Evolutionary conservation across 2,888 invertebrate species (phyloP).

Genomic region (Labia minor): DNA sequence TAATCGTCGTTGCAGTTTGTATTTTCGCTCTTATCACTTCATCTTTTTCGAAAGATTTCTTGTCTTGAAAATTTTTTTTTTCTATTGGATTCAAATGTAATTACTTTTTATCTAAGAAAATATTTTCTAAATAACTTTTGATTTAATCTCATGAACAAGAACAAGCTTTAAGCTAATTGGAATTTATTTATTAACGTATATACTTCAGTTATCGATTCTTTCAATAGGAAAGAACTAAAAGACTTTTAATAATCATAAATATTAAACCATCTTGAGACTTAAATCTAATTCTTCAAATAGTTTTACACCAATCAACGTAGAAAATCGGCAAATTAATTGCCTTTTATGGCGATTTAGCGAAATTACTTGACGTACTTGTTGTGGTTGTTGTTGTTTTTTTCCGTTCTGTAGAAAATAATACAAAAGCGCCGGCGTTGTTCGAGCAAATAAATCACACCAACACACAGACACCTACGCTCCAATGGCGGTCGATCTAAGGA

Average conservation of each 20-base stretch:
- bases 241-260: conserved; percentile 4
- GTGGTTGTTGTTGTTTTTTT: background rate
- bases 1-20: background rate
- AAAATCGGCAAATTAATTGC: conserved; percentile 8
- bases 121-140: conserved; percentile 13
- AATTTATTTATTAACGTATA: conserved; percentile 13
- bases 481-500: conserved; percentile 13
- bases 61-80: background rate
- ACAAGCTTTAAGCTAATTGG: conserved; percentile 13
- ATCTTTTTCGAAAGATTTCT: background rate
- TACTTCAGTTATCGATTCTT: background rate
- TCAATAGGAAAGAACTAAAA: background rate
- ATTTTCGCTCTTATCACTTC: background rate
- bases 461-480: conserved; percentile 7
- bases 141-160: background rate
- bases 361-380: background rate
- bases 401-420: background rate
- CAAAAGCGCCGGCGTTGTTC: conserved; percentile 7
- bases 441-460: conserved; percentile 8
- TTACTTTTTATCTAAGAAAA: background rate
- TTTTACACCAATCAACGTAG: conserved; percentile 1
- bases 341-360: conserved; percentile 8
- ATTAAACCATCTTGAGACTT: background rate
- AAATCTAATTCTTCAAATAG: background rate
- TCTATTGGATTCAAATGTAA: background rate